phyloP scores from a whole-genome alignment of 2,797 vertebrate species.

The Anabas testudineus region DNA sequence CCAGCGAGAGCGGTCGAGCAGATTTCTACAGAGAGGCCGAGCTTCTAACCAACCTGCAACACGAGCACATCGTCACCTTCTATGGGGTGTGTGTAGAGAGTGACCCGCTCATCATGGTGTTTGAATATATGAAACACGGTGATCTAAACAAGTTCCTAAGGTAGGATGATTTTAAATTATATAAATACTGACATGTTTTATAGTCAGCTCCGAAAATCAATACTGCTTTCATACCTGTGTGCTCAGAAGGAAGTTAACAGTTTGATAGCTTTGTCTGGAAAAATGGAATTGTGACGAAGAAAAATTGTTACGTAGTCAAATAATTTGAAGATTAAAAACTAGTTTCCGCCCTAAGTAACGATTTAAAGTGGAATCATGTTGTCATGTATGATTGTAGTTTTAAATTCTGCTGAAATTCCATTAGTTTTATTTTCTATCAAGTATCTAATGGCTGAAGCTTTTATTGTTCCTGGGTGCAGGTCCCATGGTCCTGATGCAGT shows the following conservation, averaged over 20 bases:
- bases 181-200: neutral
- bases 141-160: conserved; percentile 99
- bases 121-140: conserved; percentile 99
- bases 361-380: too few relatives aligned
- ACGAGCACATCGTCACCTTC: conserved; percentile 98
- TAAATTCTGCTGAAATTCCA: neutral
- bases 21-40: conserved; percentile 98
- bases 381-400: too few relatives aligned
- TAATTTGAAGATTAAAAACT: neutral
- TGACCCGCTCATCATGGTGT: conserved; percentile 99
- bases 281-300: too few relatives aligned
- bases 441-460: neutral
- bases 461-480: conserved; percentile 77
- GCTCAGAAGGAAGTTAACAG: too few relatives aligned
- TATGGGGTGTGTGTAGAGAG: conserved; percentile 98
- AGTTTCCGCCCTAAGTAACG: neutral
- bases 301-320: too few relatives aligned
- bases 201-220: too few relatives aligned
- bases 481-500: conserved; percentile 96
- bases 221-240: too few relatives aligned
- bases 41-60: conserved; percentile 97
- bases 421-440: neutral
- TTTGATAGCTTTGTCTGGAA: too few relatives aligned
- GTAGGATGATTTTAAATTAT: conserved; percentile 69
- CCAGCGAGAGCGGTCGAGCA: conserved; percentile 95